A percentile compares a stretch with the other conserved stretches of the same genome.
phyloP scores from a whole-genome alignment of 1,140 invertebrate genomes.

The Leptoteleia sp. region DNA sequence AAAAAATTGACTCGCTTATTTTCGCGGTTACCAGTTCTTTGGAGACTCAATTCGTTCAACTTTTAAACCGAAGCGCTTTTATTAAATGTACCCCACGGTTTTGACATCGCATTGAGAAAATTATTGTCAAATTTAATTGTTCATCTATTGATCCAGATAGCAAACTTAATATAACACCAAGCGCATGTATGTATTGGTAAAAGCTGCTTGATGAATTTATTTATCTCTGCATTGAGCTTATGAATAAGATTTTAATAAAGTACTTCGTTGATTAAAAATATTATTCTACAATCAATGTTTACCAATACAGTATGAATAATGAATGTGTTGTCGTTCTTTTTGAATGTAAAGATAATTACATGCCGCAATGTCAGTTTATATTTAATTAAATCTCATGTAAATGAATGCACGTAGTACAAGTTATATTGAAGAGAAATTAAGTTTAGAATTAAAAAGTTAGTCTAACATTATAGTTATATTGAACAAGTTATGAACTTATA shows the following conservation, averaged over 20 bases:
- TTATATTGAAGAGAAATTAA: no score
- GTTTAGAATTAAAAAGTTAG: no score
- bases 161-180: slow-evolving; percentile 12
- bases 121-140: slow-evolving; percentile 34
- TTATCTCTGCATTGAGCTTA: no score
- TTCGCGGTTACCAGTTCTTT: slow-evolving; percentile 53
- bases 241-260: no score
- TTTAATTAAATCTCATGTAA: no score
- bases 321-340: slow-evolving; percentile 31
- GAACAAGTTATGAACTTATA: no score
- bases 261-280: no score
- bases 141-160: slow-evolving; percentile 42
- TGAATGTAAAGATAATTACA: no score
- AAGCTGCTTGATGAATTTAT: no score
- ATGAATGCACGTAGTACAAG: no score
- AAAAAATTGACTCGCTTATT: slow-evolving; percentile 32
- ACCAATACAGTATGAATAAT: slow-evolving; percentile 33
- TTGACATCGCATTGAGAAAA: slow-evolving; percentile 33
- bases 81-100: slow-evolving; percentile 25
- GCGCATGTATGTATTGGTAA: slow-evolving; percentile 15
- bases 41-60: slow-evolving; percentile 29
- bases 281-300: slow-evolving; percentile 20
- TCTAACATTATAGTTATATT: no score
- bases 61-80: slow-evolving; percentile 29
- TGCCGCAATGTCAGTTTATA: no score